Conservation (phyloP, 2,797 vertebrate species). For the Falco naumanni region DNA sequence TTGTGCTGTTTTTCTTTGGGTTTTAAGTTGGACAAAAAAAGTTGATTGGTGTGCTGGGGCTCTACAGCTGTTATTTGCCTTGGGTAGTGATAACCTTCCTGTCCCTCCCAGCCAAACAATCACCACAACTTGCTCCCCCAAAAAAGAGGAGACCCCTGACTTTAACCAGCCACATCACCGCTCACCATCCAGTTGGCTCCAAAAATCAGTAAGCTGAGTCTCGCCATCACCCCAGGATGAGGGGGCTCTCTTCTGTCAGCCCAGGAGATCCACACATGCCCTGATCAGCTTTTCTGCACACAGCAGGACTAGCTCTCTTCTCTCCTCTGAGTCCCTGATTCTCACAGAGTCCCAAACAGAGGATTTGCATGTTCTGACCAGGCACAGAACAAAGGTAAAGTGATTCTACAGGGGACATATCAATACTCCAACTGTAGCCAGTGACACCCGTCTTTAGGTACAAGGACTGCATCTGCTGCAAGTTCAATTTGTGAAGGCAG, state of each 20-base stretch:
- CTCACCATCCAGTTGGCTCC: not conserved
- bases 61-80: not conserved
- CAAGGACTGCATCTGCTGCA: not conserved
- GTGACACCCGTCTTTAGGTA: not conserved
- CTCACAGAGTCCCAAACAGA: not conserved
- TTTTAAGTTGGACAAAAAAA: not conserved
- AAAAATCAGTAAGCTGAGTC: not conserved
- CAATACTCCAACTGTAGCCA: not conserved
- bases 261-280: fast-evolving
- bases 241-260: not conserved
- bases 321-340: not conserved
- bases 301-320: not conserved
- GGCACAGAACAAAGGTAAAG: not conserved
- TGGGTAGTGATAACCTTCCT: not conserved
- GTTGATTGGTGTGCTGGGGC: too few species aligned
- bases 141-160: not conserved
- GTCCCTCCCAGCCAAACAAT: not conserved
- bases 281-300: not conserved
- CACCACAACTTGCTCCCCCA: not conserved
- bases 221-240: fast-evolving
- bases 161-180: not conserved
- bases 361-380: too few species aligned
- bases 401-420: not conserved
- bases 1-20: not conserved
- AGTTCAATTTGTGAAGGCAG: not conserved